Evolutionary conservation across 2,888 invertebrate genomes (phyloP), one percentile per base, ranked within the genome.

Genomic region (Steromphala cineraria): DNA sequence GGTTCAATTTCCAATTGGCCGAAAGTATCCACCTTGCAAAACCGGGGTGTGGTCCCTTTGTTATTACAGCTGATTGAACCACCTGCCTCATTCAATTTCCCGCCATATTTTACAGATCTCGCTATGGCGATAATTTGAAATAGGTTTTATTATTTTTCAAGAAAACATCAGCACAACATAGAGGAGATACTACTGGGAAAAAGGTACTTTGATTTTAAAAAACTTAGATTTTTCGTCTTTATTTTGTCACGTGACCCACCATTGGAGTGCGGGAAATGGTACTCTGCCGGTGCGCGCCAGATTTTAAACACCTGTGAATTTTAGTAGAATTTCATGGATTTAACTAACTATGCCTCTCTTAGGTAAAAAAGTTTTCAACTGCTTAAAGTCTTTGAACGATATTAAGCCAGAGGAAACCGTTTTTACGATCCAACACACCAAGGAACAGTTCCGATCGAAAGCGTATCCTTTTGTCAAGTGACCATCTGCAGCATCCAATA

Each of bases 371-470:
- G 86, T 89, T 67, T 90, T 90, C 84, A 82, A 83, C 56, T 87
- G 87, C 76, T 86, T 85, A 21, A 90, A 90, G 84, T 86, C 89
- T 80, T 80, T 88, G 53, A 82, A 82, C 31, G 87, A 89, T 82
- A 83, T 88, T 52, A 81, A 87, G 81, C 80, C 87, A 13, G 86
- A 88, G 28, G 92, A 92, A 56, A 87, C 87, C 56, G 83, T 90
- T 53, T 92, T 87, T 85, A 89, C 90, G 75, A 90, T 92, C 83
- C 86, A 86, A 52, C 91, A 92, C 83, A 92, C 93, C 7, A 88
- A 89, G 84, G 93, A 93, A 89, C 90, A 91, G 88, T 92, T 93
- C 86, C 86, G 88, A 86, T 91, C 90, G 19, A 89, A 91, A 85
- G 88, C 88, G 92, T 93, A 93, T 92, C 92, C 91, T 92, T 91